A percentile compares a stretch with the other conserved stretches of the same genome.
These are phyloP conservation scores for Amphipoea oculea DNA, from an alignment of 2,888 invertebrate species.

Conservation along the genomic window DNA sequence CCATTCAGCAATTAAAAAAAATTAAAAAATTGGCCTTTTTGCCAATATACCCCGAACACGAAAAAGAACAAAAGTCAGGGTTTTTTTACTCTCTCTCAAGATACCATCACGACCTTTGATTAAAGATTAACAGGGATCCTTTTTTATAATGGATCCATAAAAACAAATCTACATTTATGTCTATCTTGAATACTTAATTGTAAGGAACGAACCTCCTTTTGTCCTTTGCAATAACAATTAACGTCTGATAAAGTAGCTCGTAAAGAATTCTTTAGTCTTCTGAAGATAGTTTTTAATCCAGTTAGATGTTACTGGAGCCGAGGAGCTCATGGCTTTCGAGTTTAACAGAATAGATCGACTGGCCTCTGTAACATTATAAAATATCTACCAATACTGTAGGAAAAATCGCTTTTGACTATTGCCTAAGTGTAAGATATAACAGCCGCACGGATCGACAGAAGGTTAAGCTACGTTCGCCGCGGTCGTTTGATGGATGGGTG, in stretches of 20 bases:
- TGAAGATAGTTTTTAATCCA: constrained; percentile 15
- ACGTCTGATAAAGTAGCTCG: not conserved
- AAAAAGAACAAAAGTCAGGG: not conserved
- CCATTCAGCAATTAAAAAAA: no score
- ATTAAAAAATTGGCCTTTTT: not conserved
- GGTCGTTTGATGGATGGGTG: no score
- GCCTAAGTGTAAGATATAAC: no score
- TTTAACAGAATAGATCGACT: not conserved
- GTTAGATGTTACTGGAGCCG: not conserved
- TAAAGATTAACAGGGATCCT: constrained; percentile 18
- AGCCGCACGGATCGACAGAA: no score
- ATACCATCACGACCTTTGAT: constrained; percentile 14
- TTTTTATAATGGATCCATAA: constrained; percentile 28
- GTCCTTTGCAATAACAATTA: constrained; percentile 15
- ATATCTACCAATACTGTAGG: no score
- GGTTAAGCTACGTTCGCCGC: no score
- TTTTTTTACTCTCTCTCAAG: not conserved
- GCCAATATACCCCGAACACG: not conserved
- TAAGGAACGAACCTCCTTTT: not conserved
- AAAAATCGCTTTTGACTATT: no score
- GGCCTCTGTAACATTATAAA: no score
- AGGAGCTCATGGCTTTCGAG: not conserved
- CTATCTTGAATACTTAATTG: constrained; percentile 17
- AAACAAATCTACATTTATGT: constrained; percentile 13
- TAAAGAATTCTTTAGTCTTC: constrained; percentile 14